A percentile compares a stretch with the other conserved stretches of the same genome.
Conservation (phyloP, 2,888 invertebrate genomes). For the Pammene fasciana region DNA sequence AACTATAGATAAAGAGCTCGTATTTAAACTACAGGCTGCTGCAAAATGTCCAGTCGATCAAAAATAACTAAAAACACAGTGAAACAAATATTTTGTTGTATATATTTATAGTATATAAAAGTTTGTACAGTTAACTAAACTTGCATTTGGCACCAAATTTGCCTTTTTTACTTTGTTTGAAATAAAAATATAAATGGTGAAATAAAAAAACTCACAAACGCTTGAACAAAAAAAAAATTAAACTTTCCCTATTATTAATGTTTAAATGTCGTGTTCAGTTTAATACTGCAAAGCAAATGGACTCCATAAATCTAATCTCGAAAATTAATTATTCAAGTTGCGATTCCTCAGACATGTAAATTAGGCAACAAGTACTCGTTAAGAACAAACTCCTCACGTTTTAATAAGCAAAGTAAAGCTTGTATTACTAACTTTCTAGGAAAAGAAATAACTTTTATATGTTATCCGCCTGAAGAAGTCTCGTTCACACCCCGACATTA, state of each 20-base stretch:
- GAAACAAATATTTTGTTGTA: too few relatives aligned
- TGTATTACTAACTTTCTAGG: neutral
- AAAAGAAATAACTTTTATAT: constrained; percentile 24
- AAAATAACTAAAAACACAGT: too few relatives aligned
- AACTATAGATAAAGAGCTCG: too few relatives aligned
- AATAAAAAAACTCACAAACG: neutral
- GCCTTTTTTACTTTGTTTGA: neutral
- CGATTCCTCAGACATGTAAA: constrained; percentile 17
- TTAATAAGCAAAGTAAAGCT: constrained; percentile 16
- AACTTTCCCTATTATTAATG: neutral
- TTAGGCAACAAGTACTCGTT: constrained; percentile 13
- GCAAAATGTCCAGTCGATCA: too few relatives aligned
- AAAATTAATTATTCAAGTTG: constrained; percentile 15
- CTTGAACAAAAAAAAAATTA: neutral
- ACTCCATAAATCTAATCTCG: neutral
- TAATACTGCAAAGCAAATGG: neutral
- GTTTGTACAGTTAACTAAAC: too few relatives aligned
- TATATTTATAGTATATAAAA: too few relatives aligned
- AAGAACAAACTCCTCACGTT: neutral
- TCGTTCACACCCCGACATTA: constrained; percentile 20
- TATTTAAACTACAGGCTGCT: too few relatives aligned
- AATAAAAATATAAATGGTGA: neutral
- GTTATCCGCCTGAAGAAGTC: constrained; percentile 3
- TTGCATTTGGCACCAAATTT: too few relatives aligned
- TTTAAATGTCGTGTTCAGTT: constrained; percentile 4